Conservation (phyloP, 1,140 invertebrate genomes). For the Cherax quadricarinatus region DNA sequence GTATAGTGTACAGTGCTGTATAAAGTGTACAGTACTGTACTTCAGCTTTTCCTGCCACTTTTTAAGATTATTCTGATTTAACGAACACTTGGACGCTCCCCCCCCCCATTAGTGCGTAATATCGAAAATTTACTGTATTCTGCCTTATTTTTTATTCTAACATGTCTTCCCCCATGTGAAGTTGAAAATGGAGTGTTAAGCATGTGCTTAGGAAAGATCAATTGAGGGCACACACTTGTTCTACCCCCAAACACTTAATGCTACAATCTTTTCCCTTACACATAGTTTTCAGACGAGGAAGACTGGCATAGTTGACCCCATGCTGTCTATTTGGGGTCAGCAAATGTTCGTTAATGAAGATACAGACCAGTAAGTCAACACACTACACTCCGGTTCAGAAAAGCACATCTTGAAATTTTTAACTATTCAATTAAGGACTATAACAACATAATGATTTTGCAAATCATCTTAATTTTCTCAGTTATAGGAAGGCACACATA, state of each 20-base stretch:
- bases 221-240: not conserved
- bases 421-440: no score
- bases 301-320: slow-evolving; percentile 96
- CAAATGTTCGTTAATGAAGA: slow-evolving; percentile 97
- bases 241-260: slow-evolving; percentile 35
- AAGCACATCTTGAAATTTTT: slow-evolving; percentile 9
- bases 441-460: no score
- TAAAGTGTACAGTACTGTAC: no score
- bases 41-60: no score
- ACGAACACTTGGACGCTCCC: no score
- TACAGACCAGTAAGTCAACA: slow-evolving; percentile 91
- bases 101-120: no score
- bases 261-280: slow-evolving; percentile 67
- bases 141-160: not conserved
- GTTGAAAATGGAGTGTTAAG: not conserved
- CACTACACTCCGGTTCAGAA: slow-evolving; percentile 32
- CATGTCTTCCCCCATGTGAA: not conserved
- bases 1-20: no score
- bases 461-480: no score
- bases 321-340: slow-evolving; percentile 97
- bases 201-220: slow-evolving; percentile 6
- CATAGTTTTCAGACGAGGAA: slow-evolving; percentile 95
- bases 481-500: no score
- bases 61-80: no score
- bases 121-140: not conserved